Conservation (phyloP, 2,113 vertebrate genomes). For the Ahaetulla prasina region DNA sequence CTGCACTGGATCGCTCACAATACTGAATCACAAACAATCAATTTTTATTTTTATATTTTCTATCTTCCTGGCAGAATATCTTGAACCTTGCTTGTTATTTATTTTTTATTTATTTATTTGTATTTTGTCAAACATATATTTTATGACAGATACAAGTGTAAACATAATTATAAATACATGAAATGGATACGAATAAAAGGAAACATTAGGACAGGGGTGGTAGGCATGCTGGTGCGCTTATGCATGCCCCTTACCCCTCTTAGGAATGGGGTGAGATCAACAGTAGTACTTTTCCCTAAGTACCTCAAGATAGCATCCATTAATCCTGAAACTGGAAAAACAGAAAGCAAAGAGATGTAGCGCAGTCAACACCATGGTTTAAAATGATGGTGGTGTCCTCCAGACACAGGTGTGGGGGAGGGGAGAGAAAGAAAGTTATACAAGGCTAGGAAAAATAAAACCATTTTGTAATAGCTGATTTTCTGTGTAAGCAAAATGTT, state of each 20-base stretch:
- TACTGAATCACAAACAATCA: not conserved
- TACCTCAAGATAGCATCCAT: not conserved
- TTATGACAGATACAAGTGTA: too few relatives aligned
- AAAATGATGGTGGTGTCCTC: not conserved
- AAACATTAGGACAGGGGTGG: too few relatives aligned
- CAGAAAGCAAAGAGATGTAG: not conserved
- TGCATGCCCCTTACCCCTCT: too few relatives aligned
- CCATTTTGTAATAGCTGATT: not conserved
- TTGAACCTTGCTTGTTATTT: not conserved
- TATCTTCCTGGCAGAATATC: not conserved
- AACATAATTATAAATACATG: too few relatives aligned
- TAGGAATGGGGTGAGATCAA: too few relatives aligned
- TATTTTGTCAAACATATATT: too few relatives aligned
- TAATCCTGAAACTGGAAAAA: not conserved
- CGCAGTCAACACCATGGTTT: not conserved
- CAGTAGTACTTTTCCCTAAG: not conserved
- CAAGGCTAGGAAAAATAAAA: not conserved
- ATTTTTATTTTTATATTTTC: not conserved
- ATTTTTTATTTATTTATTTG: too few relatives aligned
- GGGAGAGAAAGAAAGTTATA: not conserved
- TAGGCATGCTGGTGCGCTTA: too few relatives aligned
- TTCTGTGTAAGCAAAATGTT: not conserved
- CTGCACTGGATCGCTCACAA: not conserved
- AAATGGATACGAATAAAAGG: too few relatives aligned
- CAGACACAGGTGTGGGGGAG: not conserved